Conservation (phyloP, 2,113 vertebrate genomes). For the Notarius quadriscutis region DNA sequence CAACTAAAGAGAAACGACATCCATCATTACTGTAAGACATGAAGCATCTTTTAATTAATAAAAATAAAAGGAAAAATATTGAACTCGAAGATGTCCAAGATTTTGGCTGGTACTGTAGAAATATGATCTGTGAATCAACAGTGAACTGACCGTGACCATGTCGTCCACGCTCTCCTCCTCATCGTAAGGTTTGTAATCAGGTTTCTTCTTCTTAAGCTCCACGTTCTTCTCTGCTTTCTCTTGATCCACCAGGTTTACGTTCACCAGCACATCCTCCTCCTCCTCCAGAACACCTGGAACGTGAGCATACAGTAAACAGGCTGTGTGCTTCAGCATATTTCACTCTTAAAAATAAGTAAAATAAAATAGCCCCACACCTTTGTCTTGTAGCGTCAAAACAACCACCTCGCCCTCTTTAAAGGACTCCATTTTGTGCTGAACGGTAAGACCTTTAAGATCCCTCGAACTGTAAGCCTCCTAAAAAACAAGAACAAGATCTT, state of each 20-base stretch:
- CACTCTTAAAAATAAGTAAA: no score
- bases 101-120: no score
- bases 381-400: constrained; percentile 87
- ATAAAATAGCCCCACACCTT: constrained; percentile 67
- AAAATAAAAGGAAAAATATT: no score
- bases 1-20: no score
- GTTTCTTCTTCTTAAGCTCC: constrained; percentile 87
- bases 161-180: constrained; percentile 86
- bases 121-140: no score
- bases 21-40: no score
- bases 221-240: constrained; percentile 88
- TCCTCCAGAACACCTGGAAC: constrained; percentile 79
- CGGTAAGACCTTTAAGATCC: constrained; percentile 87
- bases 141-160: constrained; percentile 69
- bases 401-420: constrained; percentile 84
- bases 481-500: neutral
- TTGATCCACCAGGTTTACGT: constrained; percentile 82
- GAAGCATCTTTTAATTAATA: no score
- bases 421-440: constrained; percentile 85
- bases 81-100: no score
- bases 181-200: constrained; percentile 83
- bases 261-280: constrained; percentile 83
- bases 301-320: neutral
- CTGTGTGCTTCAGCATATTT: neutral
- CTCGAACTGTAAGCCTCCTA: constrained; percentile 75